Percentiles rank a stretch among this genome's conserved stretches.
Conservation (phyloP, 1,140 invertebrate genomes). For the Cyclina sinensis region DNA sequence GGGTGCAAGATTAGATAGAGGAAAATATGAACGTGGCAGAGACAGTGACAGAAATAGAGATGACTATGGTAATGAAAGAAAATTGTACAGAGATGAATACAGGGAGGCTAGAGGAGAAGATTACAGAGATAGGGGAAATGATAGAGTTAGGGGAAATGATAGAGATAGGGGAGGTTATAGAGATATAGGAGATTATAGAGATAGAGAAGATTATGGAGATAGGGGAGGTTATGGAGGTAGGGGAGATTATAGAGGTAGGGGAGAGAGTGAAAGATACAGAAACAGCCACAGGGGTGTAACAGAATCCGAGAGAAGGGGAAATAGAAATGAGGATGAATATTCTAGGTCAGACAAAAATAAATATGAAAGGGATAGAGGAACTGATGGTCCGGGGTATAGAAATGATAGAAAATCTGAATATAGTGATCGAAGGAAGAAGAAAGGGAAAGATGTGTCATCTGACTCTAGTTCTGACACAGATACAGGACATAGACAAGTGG, state of each 20-base stretch:
- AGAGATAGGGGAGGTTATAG: neutral
- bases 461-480: neutral
- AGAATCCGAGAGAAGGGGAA: neutral
- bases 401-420: neutral
- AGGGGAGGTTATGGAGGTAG: neutral
- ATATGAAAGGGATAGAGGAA: neutral
- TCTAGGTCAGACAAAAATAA: neutral
- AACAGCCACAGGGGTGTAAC: neutral
- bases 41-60: slow-evolving; percentile 28
- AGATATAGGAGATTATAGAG: neutral
- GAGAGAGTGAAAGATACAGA: neutral
- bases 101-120: neutral
- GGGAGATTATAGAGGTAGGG: neutral
- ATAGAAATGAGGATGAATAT: neutral
- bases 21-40: neutral
- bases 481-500: neutral
- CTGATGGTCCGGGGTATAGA: neutral
- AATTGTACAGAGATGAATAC: neutral
- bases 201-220: neutral
- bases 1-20: neutral
- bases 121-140: slow-evolving; percentile 26
- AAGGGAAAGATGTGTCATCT: neutral
- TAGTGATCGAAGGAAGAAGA: neutral
- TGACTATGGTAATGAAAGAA: neutral
- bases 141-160: neutral